Percentiles rank a stretch among this genome's conserved stretches.
These are phyloP conservation scores for Propithecus perrieri DNA, from an alignment of 2,797 vertebrate genomes.

Conservation along the genomic window DNA sequence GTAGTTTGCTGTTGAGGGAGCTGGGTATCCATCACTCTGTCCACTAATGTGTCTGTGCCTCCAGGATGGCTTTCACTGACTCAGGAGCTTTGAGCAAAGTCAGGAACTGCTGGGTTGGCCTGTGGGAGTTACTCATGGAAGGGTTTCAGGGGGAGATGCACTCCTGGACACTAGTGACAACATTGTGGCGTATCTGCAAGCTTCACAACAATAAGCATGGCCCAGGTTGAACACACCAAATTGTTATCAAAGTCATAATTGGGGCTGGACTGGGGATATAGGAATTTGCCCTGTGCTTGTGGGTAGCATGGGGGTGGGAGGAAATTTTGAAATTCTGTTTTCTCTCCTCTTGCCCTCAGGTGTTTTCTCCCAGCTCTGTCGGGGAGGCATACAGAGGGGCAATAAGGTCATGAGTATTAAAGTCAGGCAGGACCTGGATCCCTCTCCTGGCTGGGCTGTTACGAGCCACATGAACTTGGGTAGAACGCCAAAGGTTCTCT, in stretches of 20 bases:
- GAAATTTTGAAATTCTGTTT: not conserved
- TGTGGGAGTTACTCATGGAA: not conserved
- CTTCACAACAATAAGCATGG: not conserved
- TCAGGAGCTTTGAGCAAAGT: not conserved
- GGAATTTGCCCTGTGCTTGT: not conserved
- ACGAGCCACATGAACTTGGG: not conserved
- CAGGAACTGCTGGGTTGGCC: not conserved
- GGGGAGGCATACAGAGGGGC: not conserved
- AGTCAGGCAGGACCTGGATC: not conserved
- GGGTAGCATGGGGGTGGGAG: not conserved
- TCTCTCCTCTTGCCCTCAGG: not conserved
- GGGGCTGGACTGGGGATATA: not conserved
- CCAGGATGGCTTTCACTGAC: not conserved
- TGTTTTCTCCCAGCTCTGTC: not conserved
- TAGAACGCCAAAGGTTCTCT: not conserved
- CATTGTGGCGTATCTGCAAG: not conserved
- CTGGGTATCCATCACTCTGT: not conserved
- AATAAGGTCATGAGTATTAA: not conserved
- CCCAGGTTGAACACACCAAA: not conserved
- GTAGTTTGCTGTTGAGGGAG: not conserved
- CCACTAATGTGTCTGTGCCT: not conserved
- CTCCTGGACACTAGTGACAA: not conserved
- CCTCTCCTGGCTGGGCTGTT: not conserved
- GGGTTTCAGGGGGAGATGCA: not conserved
- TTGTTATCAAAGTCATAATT: not conserved